phyloP scores from a whole-genome alignment of 2,888 invertebrate genomes.

The Netelia fuscicornis region DNA sequence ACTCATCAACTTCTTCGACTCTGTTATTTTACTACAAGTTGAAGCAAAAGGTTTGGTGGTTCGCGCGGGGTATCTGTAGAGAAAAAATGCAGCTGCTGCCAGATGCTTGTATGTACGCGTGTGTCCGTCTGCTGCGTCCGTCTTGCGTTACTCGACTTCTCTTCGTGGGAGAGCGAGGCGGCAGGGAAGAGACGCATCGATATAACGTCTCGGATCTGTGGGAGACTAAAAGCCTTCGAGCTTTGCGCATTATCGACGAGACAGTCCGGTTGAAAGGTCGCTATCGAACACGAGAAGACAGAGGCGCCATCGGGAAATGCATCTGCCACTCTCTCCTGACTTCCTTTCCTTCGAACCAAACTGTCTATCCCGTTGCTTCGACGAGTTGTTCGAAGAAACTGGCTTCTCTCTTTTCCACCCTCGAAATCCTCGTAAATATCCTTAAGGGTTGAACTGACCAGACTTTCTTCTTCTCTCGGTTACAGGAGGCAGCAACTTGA shows the following conservation, averaged over 20 bases:
- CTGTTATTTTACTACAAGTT: constrained; percentile 15
- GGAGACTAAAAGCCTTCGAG: constrained; percentile 7
- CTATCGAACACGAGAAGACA: not conserved
- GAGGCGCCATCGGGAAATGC: not conserved
- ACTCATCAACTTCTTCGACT: not conserved
- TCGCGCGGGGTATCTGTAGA: not conserved
- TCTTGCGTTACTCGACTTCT: constrained; percentile 37
- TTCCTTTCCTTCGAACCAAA: constrained; percentile 6
- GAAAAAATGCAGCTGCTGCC: constrained; percentile 74
- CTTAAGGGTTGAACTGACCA: not conserved
- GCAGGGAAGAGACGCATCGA: constrained; percentile 42
- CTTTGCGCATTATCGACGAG: constrained; percentile 10
- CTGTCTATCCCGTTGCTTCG: not conserved
- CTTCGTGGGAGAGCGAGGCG: constrained; percentile 68
- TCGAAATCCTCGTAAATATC: not conserved
- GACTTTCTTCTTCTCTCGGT: constrained; percentile 53
- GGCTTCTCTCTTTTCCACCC: not conserved
- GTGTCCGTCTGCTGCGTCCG: constrained; percentile 43
- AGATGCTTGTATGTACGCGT: constrained; percentile 72
- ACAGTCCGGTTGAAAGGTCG: not conserved
- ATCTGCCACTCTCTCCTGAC: constrained; percentile 18
- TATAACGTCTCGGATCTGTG: constrained; percentile 12
- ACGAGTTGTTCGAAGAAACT: not conserved
- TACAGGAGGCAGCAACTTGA: constrained; percentile 83
- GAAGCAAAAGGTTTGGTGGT: constrained; percentile 8